Evolutionary conservation across 2,888 invertebrate genomes (phyloP), one percentile per base, ranked within the genome.

Genomic region (Ennomos quercinarius): DNA sequence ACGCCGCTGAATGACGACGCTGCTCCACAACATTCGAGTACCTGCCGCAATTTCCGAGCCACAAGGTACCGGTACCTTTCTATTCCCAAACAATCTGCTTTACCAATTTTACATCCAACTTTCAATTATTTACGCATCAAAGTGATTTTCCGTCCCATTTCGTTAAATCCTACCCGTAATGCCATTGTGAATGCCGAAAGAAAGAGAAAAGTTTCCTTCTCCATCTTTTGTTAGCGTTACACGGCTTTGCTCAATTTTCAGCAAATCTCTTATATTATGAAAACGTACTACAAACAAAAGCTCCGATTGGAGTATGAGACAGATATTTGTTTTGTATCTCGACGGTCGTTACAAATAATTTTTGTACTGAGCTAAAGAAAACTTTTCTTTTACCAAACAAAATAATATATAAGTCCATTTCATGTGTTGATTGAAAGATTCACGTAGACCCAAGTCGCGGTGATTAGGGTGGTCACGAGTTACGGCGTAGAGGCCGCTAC

Each of bases 51-150:
- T 34, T 35, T 10, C 36, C 35, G n/a, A 27, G 27, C 27, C 27
- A 27, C 27, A 27, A 27, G 27, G 27, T 27, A 27, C 27, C 27
- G 27, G 27, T 12, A 44, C 36, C 10, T 52, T 45, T 40, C 46
- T 13, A 41, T 10, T 45, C 37, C 10, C 64, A 71, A 64, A 78
- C 74, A 76, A 78, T 71, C 75, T 67, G 68, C 68, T 74, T 73
- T 67, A 65, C 73, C 70, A 76, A 80, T 81, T 82, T 75, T 75
- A 75, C 73, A 74, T 74, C 70, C 76, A 76, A 73, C 77, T 82
- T 82, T 81, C 81, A 84, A 84, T 85, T 84, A 84, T 83, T 83
- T 82, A 79, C 78, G 80, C 75, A 78, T 80, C 78, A 78, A 77
- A 80, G 76, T 82, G 78, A 83, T 83, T 83, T 83, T 80, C 76